Conservation (phyloP, 2,888 invertebrate species). For the Pyrrhia umbra region DNA sequence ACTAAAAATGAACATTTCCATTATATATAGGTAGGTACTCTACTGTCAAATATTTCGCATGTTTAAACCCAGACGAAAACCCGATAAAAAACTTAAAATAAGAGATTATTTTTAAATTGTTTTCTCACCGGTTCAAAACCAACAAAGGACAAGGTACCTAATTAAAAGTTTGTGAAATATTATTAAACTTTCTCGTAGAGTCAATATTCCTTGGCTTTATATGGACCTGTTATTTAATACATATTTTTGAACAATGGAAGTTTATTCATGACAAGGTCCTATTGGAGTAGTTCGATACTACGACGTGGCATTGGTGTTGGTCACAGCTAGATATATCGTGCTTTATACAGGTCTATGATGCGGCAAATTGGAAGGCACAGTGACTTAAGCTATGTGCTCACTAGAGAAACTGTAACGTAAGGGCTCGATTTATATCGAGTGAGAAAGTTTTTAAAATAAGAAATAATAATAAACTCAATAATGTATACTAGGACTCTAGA, state of each 20-base stretch:
- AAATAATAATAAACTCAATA: neutral
- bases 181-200: constrained; percentile 56
- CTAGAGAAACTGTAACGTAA: constrained; percentile 48
- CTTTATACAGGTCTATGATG: constrained; percentile 64
- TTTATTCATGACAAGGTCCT: constrained; percentile 32
- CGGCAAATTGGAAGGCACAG: constrained; percentile 71
- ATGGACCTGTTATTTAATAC: constrained; percentile 32
- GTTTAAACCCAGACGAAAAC: constrained; percentile 50
- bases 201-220: constrained; percentile 51
- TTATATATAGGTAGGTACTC: no score
- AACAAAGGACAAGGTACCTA: constrained; percentile 64
- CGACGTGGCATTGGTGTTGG: constrained; percentile 13
- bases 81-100: constrained; percentile 64
- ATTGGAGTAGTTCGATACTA: constrained; percentile 30
- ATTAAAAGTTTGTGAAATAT: constrained; percentile 70
- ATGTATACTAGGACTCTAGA: neutral
- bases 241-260: constrained; percentile 35
- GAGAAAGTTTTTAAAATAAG: neutral
- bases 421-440: constrained; percentile 39
- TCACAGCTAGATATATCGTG: constrained; percentile 37
- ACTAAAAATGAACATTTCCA: neutral
- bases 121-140: constrained; percentile 54
- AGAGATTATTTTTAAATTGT: constrained; percentile 60
- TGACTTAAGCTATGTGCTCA: constrained; percentile 57
- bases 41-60: constrained; percentile 27